Conservation (phyloP, 2,888 invertebrate species). For the Hypercompe scribonia region DNA sequence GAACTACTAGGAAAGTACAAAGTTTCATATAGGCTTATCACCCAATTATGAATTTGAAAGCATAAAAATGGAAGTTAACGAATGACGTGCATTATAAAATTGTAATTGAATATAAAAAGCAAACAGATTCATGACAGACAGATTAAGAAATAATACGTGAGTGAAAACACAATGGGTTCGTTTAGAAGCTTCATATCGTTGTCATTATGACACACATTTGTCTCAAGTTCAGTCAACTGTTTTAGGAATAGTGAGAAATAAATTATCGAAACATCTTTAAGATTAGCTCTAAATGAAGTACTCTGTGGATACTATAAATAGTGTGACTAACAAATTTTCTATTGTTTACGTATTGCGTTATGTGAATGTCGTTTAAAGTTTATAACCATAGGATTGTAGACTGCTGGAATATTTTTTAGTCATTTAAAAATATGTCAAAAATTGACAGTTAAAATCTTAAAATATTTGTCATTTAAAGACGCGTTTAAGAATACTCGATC, state of each 20-base stretch:
- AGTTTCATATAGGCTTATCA: background rate
- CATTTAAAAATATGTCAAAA: no score
- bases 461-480: no score
- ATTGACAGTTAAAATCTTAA: no score
- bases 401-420: background rate
- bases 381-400: background rate
- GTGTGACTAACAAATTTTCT: constrained; percentile 3
- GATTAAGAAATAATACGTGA: constrained; percentile 69
- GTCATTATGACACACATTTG: constrained; percentile 60
- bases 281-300: constrained; percentile 8
- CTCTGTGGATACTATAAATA: constrained; percentile 1
- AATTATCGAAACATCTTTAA: constrained; percentile 37
- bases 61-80: background rate
- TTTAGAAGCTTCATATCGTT: constrained; percentile 64
- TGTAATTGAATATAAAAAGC: constrained; percentile 35
- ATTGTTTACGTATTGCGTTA: constrained; percentile 2
- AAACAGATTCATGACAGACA: constrained; percentile 53
- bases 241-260: constrained; percentile 44
- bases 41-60: background rate
- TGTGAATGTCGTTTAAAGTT: background rate
- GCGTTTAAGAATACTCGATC: no score
- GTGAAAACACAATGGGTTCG: constrained; percentile 72
- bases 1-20: background rate
- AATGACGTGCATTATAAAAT: constrained; percentile 1
- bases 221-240: constrained; percentile 52